phyloP scores from a whole-genome alignment of 2,888 invertebrate genomes.

The Nemurella pictetii region DNA sequence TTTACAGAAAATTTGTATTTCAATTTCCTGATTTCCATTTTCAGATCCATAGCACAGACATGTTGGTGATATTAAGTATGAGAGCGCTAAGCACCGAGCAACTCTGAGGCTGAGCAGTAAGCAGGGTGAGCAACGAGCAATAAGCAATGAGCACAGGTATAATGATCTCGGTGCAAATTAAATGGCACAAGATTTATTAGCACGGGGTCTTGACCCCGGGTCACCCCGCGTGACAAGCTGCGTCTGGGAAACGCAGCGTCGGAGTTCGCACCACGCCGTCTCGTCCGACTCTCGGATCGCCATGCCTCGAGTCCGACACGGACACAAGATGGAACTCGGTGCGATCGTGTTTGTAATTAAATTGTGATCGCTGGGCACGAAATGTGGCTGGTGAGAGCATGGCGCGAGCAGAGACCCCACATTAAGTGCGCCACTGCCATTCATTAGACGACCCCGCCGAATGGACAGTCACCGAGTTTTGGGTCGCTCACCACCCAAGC shows the following conservation, averaged over 20 bases:
- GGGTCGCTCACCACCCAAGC: background rate
- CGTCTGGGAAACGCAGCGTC: background rate
- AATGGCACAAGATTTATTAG: constrained; percentile 36
- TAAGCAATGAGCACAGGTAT: too few species aligned
- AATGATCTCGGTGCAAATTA: constrained; percentile 14
- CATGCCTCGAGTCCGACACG: background rate
- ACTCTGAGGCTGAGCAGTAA: too few species aligned
- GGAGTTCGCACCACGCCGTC: background rate
- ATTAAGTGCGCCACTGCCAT: constrained; percentile 13
- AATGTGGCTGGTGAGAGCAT: background rate
- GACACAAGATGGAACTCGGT: background rate
- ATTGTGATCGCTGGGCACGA: constrained; percentile 26
- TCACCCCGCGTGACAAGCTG: constrained; percentile 32
- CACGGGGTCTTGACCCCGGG: constrained; percentile 29
- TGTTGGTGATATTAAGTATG: too few species aligned
- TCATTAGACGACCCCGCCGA: background rate
- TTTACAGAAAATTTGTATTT: too few species aligned
- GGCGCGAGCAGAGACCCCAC: too few species aligned
- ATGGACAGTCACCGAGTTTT: background rate
- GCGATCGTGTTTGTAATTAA: constrained; percentile 36
- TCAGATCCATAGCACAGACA: too few species aligned
- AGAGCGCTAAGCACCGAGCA: too few species aligned
- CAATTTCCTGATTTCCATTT: too few species aligned
- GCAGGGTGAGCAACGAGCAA: too few species aligned
- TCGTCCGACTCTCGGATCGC: background rate